Conservation (phyloP, 64 coral and sea anemone species). For the Exaiptasia diaphana region DNA sequence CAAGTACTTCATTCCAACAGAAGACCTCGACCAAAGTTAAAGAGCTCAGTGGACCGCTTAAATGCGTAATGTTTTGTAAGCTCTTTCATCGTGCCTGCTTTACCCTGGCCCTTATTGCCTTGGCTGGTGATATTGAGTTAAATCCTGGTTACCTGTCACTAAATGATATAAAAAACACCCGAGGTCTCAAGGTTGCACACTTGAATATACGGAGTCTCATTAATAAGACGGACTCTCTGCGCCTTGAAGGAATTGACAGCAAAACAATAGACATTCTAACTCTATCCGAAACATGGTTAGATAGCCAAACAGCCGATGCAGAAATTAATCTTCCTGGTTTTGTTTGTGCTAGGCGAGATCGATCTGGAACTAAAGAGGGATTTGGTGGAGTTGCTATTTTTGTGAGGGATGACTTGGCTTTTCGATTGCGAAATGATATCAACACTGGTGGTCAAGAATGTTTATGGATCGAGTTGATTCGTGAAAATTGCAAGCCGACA, state of each 20-base stretch:
- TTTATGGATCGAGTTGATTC: constrained; percentile 59
- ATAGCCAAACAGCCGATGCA: neutral
- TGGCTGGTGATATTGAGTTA: constrained; percentile 32
- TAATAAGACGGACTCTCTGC: constrained; percentile 2
- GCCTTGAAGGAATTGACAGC: neutral
- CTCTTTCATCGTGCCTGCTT: constrained; percentile 11
- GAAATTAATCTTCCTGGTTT: constrained; percentile 1
- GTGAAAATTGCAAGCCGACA: constrained; percentile 43
- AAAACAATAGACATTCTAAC: constrained; percentile 36
- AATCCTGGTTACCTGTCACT: constrained; percentile 30
- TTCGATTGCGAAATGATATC: constrained; percentile 46
- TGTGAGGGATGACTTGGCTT: constrained; percentile 1
- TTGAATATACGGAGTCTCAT: constrained; percentile 33
- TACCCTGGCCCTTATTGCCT: constrained; percentile 5
- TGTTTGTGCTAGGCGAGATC: constrained; percentile 2
- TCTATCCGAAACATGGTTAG: constrained; percentile 24
- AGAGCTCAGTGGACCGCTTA: neutral
- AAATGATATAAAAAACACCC: constrained; percentile 5
- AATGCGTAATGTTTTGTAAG: constrained; percentile 4
- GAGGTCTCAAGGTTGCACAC: constrained; percentile 31
- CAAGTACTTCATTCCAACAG: neutral
- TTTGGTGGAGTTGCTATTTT: constrained; percentile 34
- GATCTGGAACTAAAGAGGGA: constrained; percentile 14
- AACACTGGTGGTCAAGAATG: constrained; percentile 28
- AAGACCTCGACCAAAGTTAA: neutral